phyloP scores from a whole-genome alignment of 2,797 vertebrate species.

The Myiothlypis chrysogaster region DNA sequence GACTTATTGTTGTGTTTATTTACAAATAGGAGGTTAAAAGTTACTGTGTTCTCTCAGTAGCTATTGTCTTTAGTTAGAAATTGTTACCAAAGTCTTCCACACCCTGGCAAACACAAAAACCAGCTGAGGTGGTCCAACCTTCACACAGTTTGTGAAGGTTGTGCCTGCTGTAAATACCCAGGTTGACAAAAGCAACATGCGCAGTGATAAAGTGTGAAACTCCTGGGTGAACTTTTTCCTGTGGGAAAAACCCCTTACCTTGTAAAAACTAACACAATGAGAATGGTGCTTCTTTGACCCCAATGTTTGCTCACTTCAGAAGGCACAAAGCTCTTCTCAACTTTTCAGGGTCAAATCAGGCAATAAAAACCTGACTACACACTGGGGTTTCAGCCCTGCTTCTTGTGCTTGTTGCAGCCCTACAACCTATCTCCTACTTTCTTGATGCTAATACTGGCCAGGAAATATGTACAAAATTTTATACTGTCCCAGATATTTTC shows the following conservation, averaged over 20 bases:
- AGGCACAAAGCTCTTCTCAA: conserved; percentile 53
- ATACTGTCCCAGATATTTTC: not conserved
- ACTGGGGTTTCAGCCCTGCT: not conserved
- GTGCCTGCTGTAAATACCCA: not conserved
- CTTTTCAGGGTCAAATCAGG: conserved; percentile 17
- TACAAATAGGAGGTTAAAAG: not conserved
- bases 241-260: conserved; percentile 72
- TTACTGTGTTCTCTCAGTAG: not conserved
- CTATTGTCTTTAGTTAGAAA: not conserved
- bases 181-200: not conserved
- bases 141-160: not conserved
- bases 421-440: not conserved
- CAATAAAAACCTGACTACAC: not conserved
- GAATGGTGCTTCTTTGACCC: conserved; percentile 17
- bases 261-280: conserved; percentile 23
- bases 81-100: not conserved
- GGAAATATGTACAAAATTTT: not conserved
- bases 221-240: conserved; percentile 56
- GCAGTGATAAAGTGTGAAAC: not conserved
- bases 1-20: not conserved
- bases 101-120: not conserved
- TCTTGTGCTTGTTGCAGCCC: not conserved
- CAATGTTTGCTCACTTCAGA: conserved; percentile 41
- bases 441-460: not conserved
- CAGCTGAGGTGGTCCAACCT: not conserved